Percentiles rank a stretch among this genome's conserved stretches.
phyloP scores from a whole-genome alignment of 2,888 invertebrate species.

The Drosophila ochracea region DNA sequence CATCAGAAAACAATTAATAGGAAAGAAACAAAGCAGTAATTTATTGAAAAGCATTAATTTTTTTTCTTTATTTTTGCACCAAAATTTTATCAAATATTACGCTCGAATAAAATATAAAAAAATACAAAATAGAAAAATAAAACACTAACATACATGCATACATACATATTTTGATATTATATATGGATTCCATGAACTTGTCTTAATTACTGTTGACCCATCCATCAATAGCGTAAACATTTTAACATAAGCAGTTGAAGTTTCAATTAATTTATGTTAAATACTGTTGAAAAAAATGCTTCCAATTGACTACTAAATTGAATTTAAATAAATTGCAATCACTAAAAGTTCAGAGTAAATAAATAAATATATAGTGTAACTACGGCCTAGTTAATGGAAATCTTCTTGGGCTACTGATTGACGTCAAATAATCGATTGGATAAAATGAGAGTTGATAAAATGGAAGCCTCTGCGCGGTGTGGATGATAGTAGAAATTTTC shows the following conservation, averaged over 20 bases:
- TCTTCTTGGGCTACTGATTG: slow-evolving; percentile 60
- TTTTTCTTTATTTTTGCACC: not conserved
- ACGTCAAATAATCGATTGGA: slow-evolving; percentile 40
- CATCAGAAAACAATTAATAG: slow-evolving; percentile 1
- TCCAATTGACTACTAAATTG: slow-evolving; percentile 71
- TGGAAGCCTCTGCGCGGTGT: not conserved
- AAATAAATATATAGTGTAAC: slow-evolving; percentile 21
- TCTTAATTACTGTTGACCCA: slow-evolving; percentile 30
- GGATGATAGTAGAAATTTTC: not conserved
- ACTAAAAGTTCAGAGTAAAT: slow-evolving; percentile 24
- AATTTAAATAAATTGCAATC: slow-evolving; percentile 73
- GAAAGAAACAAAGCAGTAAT: slow-evolving; percentile 16
- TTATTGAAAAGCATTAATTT: slow-evolving; percentile 29
- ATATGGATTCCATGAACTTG: not conserved
- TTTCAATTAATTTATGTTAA: slow-evolving; percentile 77
- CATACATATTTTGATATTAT: not conserved
- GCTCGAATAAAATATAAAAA: slow-evolving; percentile 2
- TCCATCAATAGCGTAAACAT: slow-evolving; percentile 57
- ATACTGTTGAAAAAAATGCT: slow-evolving; percentile 73
- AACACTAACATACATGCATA: not conserved
- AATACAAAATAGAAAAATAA: not conserved
- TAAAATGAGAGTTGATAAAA: slow-evolving; percentile 1
- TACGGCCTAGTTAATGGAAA: slow-evolving; percentile 57
- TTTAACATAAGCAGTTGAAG: slow-evolving; percentile 47
- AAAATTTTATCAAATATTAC: slow-evolving; percentile 13